phyloP scores from a whole-genome alignment of 2,113 vertebrate genomes.

The Eulacestoma nigropectus region DNA sequence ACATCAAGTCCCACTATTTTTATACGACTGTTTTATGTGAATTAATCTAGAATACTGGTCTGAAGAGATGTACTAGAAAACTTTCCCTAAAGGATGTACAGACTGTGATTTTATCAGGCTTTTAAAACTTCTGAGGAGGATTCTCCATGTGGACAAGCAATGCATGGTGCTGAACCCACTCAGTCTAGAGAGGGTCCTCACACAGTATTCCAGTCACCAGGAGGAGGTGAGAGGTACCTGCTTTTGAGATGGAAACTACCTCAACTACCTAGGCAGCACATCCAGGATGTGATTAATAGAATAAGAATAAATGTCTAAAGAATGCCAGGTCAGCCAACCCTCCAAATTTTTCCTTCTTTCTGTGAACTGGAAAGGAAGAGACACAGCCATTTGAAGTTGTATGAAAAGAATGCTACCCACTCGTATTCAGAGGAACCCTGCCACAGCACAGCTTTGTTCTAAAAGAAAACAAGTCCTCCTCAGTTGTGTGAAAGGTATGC shows the following conservation, averaged over 20 bases:
- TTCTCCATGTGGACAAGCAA: not conserved
- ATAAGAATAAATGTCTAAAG: not conserved
- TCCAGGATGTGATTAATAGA: not conserved
- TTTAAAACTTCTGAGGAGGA: not conserved
- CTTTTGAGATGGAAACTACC: not conserved
- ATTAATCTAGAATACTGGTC: not conserved
- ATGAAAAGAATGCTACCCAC: not conserved
- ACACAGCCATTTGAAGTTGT: not conserved
- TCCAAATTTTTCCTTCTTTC: not conserved
- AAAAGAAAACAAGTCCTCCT: not conserved
- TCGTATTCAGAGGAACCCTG: not conserved
- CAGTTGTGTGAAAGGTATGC: not conserved
- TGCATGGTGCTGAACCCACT: not conserved
- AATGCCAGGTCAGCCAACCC: not conserved
- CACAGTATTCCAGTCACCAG: not conserved
- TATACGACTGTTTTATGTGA: not conserved
- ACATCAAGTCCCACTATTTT: not conserved
- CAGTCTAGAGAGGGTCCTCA: not conserved
- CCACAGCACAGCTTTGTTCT: rapidly evolving
- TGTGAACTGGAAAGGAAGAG: not conserved
- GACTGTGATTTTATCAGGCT: not conserved
- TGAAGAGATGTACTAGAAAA: not conserved
- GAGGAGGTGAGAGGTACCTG: not conserved
- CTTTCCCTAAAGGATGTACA: not conserved
- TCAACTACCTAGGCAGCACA: not conserved